These are phyloP conservation scores for Remorina albescens DNA, from an alignment of 2,797 vertebrate genomes.

Conservation along the genomic window DNA sequence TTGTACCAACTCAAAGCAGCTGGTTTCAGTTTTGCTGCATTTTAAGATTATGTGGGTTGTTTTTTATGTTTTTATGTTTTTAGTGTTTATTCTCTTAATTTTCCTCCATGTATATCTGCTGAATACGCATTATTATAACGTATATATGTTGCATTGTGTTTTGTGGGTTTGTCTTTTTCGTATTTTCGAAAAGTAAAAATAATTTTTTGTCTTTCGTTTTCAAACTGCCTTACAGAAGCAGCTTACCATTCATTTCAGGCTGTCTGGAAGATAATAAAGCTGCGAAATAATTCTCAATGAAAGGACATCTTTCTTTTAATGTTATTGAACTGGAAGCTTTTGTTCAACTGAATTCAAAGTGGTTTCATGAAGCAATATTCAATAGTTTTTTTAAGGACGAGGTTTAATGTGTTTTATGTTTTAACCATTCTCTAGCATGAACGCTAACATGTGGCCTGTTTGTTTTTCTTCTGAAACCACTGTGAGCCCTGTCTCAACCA, in stretches of 20 bases:
- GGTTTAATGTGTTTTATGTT: slow-evolving; percentile 15
- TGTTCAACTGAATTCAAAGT: slow-evolving; percentile 19
- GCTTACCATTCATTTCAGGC: slow-evolving; percentile 10
- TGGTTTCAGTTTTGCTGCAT: slow-evolving; percentile 5
- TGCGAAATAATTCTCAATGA: slow-evolving; percentile 18
- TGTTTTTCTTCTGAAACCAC: slow-evolving; percentile 27
- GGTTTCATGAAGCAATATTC: slow-evolving; percentile 17
- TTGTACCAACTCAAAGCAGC: slow-evolving; percentile 11
- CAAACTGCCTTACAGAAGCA: slow-evolving; percentile 15
- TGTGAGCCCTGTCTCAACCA: slow-evolving; percentile 8
- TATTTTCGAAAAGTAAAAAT: slow-evolving; percentile 1
- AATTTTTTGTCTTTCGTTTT: neutral
- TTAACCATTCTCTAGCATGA: neutral
- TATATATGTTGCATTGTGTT: neutral
- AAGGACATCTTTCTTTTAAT: slow-evolving; percentile 32
- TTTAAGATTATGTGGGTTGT: neutral
- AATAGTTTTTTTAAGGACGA: slow-evolving; percentile 1
- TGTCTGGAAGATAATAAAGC: slow-evolving; percentile 25
- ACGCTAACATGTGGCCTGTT: slow-evolving; percentile 12
- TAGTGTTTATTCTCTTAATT: neutral
- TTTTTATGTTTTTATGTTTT: neutral
- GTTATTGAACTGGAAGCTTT: slow-evolving; percentile 34
- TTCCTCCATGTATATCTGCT: neutral
- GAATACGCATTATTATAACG: neutral
- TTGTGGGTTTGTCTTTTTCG: neutral